A percentile compares a stretch with the other conserved stretches of the same genome.
These are phyloP conservation scores for Drosophila ironensis DNA, from an alignment of 1,140 invertebrate species.

Conservation along the genomic window DNA sequence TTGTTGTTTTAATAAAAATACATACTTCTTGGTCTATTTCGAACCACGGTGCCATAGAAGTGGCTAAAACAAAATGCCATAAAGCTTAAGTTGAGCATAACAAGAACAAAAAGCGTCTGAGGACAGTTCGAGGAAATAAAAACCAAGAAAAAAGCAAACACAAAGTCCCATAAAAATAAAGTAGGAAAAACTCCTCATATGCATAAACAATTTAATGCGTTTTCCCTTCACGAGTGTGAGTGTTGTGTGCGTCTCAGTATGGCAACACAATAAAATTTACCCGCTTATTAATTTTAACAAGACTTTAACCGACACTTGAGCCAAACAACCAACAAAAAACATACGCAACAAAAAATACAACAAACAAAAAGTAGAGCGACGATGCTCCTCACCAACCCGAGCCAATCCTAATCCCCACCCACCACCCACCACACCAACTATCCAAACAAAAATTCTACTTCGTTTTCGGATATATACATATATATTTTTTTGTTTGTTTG, in stretches of 20 bases:
- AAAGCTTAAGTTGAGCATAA: conserved; percentile 45
- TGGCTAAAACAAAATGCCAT: conserved; percentile 33
- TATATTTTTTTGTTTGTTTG: conserved; percentile 21
- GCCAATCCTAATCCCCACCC: not conserved
- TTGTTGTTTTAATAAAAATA: not conserved
- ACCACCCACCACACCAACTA: conserved; percentile 14
- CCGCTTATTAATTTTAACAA: conserved; percentile 79
- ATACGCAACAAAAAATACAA: no score
- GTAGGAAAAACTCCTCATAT: conserved; percentile 60
- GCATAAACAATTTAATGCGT: conserved; percentile 48
- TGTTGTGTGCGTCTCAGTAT: conserved; percentile 18
- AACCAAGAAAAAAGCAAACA: conserved; percentile 39
- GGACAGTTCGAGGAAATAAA: conserved; percentile 35
- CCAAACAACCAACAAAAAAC: conserved; percentile 15
- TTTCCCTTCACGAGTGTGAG: conserved; percentile 7
- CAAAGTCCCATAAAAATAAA: conserved; percentile 35
- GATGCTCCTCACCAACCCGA: conserved; percentile 11
- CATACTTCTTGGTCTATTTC: not conserved
- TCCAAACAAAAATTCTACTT: conserved; percentile 69
- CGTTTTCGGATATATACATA: conserved; percentile 18
- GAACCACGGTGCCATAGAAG: conserved; percentile 4
- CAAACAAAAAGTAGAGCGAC: conserved; percentile 18
- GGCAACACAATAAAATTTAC: conserved; percentile 74
- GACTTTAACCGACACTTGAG: conserved; percentile 75
- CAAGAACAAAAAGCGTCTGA: conserved; percentile 37